Evolutionary conservation across 2,888 invertebrate genomes (phyloP), one percentile per base, ranked within the genome.

Genomic region (Cosmopolites sordidus): DNA sequence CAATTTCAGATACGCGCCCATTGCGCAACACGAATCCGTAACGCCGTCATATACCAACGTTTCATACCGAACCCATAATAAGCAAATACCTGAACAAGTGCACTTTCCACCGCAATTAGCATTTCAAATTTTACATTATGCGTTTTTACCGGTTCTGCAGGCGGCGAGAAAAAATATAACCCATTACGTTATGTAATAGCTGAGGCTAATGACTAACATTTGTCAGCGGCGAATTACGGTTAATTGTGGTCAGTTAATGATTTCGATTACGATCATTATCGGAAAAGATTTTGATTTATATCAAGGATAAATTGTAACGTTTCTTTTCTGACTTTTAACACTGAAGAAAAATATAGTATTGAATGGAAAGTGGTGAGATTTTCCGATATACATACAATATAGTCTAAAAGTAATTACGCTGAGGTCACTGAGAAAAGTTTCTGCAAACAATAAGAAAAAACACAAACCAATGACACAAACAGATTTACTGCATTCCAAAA

Each of bases 91-190:
- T 56, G 12, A 40, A 33, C 53, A 56, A 56, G 56, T 56, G 51
- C 55, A 55, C 55, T 56, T 56, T 56, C 56, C 51, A 51, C 48
- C 47, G 41, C 30, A 47, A 55, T 55, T 56, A 56, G 56, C 56
- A 56, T 48, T 56, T 56, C 41, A 48, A 43, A 43, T 42, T 48
- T 37, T 41, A 39, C 39, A 42, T 48, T 44, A 53, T 53, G 41
- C 43, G 47, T 40, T 52, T 49, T 49, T 53, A 40, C 53, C 39
- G 54, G 30, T 49, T 33, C n/a, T 9, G 2, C 5, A 33, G 11
- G 5, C 33, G 11, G n/a, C 33, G 16, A 27, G 27, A 42, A 42
- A 46, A 51, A 46, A 46, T 6, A n/a, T 40, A 45, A 27, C 27
- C 37, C 22, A 46, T 46, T 46, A 47, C 2, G 17, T 46, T 51